These are phyloP conservation scores for Vespertilio murinus DNA, from an alignment of 2,797 vertebrate genomes.

Conservation along the genomic window DNA sequence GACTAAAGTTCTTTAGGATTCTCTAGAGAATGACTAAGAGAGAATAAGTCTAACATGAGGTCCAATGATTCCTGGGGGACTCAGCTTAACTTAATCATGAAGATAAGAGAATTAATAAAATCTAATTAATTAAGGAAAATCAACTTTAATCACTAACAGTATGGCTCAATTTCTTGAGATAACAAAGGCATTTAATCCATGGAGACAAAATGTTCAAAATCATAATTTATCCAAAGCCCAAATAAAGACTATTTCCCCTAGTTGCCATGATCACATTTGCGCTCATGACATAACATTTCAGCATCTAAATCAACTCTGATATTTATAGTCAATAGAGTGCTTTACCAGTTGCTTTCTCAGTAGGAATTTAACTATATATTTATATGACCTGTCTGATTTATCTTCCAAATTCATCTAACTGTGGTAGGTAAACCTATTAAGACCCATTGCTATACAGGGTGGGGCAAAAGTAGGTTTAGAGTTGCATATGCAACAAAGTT, in stretches of 20 bases:
- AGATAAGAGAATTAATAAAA: constrained; percentile 62
- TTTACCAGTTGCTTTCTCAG: background rate
- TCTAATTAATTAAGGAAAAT: constrained; percentile 70
- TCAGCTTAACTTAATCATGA: constrained; percentile 71
- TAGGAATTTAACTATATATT: constrained; percentile 2
- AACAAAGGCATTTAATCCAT: background rate
- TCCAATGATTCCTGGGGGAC: constrained; percentile 50
- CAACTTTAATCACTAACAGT: constrained; percentile 58
- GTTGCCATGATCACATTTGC: background rate
- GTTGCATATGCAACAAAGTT: background rate
- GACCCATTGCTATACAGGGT: background rate
- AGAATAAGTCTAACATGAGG: background rate
- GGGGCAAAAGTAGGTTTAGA: background rate
- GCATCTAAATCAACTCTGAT: background rate
- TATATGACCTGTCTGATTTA: background rate
- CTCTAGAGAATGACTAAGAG: constrained; percentile 10
- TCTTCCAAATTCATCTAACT: background rate
- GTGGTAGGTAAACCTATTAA: constrained; percentile 11
- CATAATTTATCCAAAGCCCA: background rate
- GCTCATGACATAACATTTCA: background rate
- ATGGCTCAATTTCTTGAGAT: constrained; percentile 59
- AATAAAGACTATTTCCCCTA: background rate
- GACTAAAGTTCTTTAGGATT: background rate
- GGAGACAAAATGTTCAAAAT: background rate
- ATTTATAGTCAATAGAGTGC: background rate